A percentile compares a stretch with the other conserved stretches of the same genome.
Evolutionary conservation across 2,113 vertebrate genomes (phyloP).

Genomic region (Saguinus imperator): DNA sequence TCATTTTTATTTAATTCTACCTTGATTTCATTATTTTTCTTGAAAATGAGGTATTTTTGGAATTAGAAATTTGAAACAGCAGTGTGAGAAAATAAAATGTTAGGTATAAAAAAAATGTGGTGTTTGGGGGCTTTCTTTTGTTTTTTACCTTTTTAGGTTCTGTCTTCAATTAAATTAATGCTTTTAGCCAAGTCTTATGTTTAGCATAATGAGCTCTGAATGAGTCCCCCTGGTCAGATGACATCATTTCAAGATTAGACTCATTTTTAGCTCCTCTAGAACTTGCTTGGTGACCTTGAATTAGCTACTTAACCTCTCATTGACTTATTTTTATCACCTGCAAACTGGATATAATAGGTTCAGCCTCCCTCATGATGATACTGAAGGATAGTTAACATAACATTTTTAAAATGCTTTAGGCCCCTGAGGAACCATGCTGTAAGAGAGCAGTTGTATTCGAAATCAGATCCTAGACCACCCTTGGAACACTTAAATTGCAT

Average conservation of each 20-base stretch:
- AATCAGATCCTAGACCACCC: neutral
- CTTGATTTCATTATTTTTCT: neutral
- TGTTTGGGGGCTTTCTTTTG: neutral
- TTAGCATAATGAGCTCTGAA: constrained; percentile 46
- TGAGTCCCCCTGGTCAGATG: neutral
- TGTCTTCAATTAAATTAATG: neutral
- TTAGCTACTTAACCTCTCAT: constrained; percentile 56
- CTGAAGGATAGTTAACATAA: constrained; percentile 53
- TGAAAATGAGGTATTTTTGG: neutral
- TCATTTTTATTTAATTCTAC: neutral
- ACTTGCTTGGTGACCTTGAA: constrained; percentile 62
- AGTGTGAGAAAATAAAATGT: neutral
- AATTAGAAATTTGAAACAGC: constrained; percentile 20
- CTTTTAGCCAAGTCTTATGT: neutral
- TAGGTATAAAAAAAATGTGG: neutral
- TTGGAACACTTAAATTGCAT: neutral
- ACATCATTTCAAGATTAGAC: constrained; percentile 53
- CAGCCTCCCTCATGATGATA: constrained; percentile 2
- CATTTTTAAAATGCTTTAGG: constrained; percentile 20
- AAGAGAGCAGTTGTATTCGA: neutral
- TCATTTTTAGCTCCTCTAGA: constrained; percentile 37
- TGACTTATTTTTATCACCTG: constrained; percentile 71
- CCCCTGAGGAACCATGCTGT: neutral
- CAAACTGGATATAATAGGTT: constrained; percentile 61
- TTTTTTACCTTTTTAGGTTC: neutral